These are phyloP conservation scores for Sebastolobus alascanus DNA, from an alignment of 2,797 vertebrate genomes.

Conservation along the genomic window DNA sequence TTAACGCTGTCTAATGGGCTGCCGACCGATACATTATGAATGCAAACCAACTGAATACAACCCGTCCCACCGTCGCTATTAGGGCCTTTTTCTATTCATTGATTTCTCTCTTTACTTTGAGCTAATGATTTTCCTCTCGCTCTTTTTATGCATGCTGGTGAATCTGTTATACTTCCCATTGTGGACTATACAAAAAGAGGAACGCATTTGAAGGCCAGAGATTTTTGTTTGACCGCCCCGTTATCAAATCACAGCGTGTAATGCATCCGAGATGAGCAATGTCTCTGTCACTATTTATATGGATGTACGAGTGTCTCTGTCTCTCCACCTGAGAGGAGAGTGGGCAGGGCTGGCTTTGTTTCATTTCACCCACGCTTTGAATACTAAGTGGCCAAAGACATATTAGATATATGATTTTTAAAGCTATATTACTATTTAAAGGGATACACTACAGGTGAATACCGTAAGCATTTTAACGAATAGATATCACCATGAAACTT, in stretches of 20 bases:
- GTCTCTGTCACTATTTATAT: constrained; percentile 56
- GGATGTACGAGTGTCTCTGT: constrained; percentile 47
- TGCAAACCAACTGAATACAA: constrained; percentile 68
- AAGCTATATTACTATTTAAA: constrained; percentile 33
- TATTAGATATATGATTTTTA: constrained; percentile 29
- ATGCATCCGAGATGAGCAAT: constrained; percentile 70
- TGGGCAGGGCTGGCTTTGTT: constrained; percentile 29
- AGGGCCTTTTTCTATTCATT: constrained; percentile 72
- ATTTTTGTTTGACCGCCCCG: constrained; percentile 58
- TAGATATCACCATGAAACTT: too few relatives aligned
- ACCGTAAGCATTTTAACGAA: too few relatives aligned
- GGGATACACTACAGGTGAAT: too few relatives aligned
- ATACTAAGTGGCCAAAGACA: constrained; percentile 46
- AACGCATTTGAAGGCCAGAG: constrained; percentile 54
- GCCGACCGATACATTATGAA: constrained; percentile 80
- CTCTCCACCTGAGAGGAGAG: constrained; percentile 46
- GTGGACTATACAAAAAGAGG: constrained; percentile 36
- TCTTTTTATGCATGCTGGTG: constrained; percentile 60
- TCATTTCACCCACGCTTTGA: constrained; percentile 44
- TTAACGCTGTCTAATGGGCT: constrained; percentile 82
- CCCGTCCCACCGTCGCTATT: constrained; percentile 60
- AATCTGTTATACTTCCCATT: constrained; percentile 57
- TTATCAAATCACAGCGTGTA: constrained; percentile 60
- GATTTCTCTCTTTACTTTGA: constrained; percentile 74
- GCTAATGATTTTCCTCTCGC: constrained; percentile 47